These are phyloP conservation scores for Synanthedon andrenaeformis DNA, from an alignment of 2,888 invertebrate species.

Conservation along the genomic window DNA sequence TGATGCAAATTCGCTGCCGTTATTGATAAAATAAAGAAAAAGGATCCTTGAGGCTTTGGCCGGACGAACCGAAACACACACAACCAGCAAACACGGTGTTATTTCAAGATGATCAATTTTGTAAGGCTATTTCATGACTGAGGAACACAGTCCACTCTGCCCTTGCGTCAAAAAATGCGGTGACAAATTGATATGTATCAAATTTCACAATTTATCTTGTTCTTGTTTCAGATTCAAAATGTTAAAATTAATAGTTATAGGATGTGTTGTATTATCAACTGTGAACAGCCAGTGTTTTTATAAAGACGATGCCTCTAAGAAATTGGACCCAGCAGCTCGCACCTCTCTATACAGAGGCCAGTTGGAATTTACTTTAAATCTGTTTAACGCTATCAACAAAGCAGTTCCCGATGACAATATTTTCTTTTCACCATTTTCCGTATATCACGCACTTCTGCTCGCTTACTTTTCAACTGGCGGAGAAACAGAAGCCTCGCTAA, in stretches of 20 bases:
- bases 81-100: too few species aligned
- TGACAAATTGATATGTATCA: too few species aligned
- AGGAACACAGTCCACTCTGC: too few species aligned
- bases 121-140: too few species aligned
- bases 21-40: too few species aligned
- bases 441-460: conserved; percentile 82
- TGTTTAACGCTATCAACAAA: conserved; percentile 75
- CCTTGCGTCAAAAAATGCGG: too few species aligned
- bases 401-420: conserved; percentile 79
- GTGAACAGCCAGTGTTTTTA: conserved; percentile 55
- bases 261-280: conserved; percentile 27
- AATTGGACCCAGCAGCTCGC: conserved; percentile 46
- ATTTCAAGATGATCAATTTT: too few species aligned
- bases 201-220: too few species aligned
- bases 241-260: conserved; percentile 31
- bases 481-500: conserved; percentile 76
- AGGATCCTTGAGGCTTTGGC: too few species aligned
- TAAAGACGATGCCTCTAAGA: conserved; percentile 54
- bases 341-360: conserved; percentile 50
- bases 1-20: too few species aligned
- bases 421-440: conserved; percentile 90
- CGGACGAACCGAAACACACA: too few species aligned
- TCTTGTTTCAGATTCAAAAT: conserved; percentile 32
- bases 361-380: conserved; percentile 77
- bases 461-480: conserved; percentile 83